Percentiles rank a stretch among this genome's conserved stretches.
Conservation (phyloP, 2,797 vertebrate genomes). For the Enteromius unitaeniatus region DNA sequence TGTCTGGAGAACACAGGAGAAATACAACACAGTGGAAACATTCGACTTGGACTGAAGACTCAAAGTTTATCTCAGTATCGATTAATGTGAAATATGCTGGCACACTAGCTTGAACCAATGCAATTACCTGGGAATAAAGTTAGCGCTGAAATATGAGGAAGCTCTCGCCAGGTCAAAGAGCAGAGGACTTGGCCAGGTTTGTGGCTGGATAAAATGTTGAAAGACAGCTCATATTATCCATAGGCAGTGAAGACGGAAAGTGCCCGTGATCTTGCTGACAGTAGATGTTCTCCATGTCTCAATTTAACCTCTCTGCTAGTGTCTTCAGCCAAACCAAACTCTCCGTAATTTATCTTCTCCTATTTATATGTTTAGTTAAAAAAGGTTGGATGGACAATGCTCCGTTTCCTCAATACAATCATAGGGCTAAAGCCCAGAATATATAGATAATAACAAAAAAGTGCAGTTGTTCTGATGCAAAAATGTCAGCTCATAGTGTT, state of each 20-base stretch:
- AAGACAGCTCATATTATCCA: conserved; percentile 36
- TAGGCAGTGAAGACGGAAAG: conserved; percentile 8
- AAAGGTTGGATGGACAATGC: background rate
- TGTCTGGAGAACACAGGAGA: background rate
- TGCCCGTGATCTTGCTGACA: conserved; percentile 36
- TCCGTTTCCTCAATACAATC: background rate
- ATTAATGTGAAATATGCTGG: conserved; percentile 30
- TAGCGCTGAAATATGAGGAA: conserved; percentile 43
- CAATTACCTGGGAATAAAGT: conserved; percentile 41
- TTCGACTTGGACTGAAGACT: background rate
- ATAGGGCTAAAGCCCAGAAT: background rate
- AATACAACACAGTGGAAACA: conserved; percentile 19
- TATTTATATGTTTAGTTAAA: background rate
- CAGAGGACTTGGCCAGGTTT: conserved; percentile 20
- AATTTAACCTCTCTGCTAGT: conserved; percentile 21
- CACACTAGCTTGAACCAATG: conserved; percentile 34
- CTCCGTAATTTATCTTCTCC: background rate
- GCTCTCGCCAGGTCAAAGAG: conserved; percentile 1
- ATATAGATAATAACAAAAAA: conserved; percentile 23
- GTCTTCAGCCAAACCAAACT: background rate
- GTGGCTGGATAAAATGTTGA: conserved; percentile 23
- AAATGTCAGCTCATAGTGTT: background rate
- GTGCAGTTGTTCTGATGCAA: conserved; percentile 1
- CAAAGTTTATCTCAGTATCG: conserved; percentile 13
- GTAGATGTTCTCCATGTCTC: conserved; percentile 30